These are phyloP conservation scores for Malaclemys terrapin DNA, from an alignment of 2,113 vertebrate species.

Conservation along the genomic window DNA sequence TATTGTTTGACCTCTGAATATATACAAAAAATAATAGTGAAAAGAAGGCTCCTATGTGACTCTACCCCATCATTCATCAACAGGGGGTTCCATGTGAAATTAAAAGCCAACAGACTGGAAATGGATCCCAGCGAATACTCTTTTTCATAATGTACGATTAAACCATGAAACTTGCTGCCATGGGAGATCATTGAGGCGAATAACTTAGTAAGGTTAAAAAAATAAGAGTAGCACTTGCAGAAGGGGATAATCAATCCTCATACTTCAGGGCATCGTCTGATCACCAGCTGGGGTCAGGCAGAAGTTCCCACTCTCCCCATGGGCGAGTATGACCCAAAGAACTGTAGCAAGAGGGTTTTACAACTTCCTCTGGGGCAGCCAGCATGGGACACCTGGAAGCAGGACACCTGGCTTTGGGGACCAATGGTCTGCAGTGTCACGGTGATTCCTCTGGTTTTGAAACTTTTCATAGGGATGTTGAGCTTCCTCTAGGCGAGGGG, in stretches of 20 bases:
- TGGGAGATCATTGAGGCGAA: constrained; percentile 68
- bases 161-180: constrained; percentile 54
- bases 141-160: constrained; percentile 28
- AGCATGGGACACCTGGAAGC: not conserved
- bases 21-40: constrained; percentile 68
- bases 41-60: constrained; percentile 68
- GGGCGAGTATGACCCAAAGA: not conserved
- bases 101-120: constrained; percentile 67
- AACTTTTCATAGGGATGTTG: not conserved
- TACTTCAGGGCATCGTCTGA: not conserved
- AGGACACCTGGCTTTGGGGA: not conserved
- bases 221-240: constrained; percentile 31
- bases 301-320: not conserved
- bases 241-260: constrained; percentile 14
- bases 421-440: not conserved
- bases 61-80: constrained; percentile 15
- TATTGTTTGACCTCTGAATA: constrained; percentile 28
- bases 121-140: constrained; percentile 60
- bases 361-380: not conserved
- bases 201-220: constrained; percentile 40
- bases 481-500: not conserved
- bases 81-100: constrained; percentile 68
- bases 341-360: not conserved
- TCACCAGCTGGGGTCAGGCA: not conserved
- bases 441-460: not conserved